Evolutionary conservation across 2,888 invertebrate species (phyloP).

Genomic region (Lepidochrysops patricia): DNA sequence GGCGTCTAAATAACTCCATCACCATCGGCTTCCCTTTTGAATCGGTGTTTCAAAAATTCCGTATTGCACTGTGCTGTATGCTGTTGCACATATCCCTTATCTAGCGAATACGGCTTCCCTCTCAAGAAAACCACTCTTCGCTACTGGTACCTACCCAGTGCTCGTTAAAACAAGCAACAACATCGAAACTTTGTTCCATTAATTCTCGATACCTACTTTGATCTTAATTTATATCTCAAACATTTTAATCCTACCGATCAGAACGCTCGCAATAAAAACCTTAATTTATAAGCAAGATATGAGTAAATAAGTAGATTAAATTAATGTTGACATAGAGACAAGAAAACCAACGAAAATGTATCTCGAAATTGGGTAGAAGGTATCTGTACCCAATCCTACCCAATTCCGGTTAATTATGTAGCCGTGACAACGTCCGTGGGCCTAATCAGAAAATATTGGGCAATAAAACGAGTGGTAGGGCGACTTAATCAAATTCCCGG

Average conservation of each 20-base stretch:
- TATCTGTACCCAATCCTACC: slow-evolving; percentile 28
- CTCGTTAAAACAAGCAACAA: no score
- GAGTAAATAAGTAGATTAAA: not conserved
- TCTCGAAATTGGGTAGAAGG: slow-evolving; percentile 13
- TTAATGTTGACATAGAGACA: not conserved
- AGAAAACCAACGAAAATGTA: not conserved
- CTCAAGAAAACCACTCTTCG: no score
- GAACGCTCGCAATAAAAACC: not conserved
- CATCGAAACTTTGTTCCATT: no score
- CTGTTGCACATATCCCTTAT: no score
- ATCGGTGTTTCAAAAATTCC: no score
- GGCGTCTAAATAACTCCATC: no score
- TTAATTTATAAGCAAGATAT: not conserved
- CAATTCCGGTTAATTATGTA: slow-evolving; percentile 36
- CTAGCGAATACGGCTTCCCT: no score
- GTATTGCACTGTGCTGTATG: no score
- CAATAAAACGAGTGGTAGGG: slow-evolving; percentile 56
- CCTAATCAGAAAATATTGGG: slow-evolving; percentile 70
- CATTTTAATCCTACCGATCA: not conserved
- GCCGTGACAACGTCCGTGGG: slow-evolving; percentile 35
- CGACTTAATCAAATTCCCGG: slow-evolving; percentile 65
- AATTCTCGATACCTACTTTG: no score
- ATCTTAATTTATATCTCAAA: no score
- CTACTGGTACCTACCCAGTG: no score
- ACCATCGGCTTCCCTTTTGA: no score